Percentiles rank a stretch among this genome's conserved stretches.
Evolutionary conservation across 2,888 invertebrate species (phyloP).

Genomic region (Venusia cambrica): DNA sequence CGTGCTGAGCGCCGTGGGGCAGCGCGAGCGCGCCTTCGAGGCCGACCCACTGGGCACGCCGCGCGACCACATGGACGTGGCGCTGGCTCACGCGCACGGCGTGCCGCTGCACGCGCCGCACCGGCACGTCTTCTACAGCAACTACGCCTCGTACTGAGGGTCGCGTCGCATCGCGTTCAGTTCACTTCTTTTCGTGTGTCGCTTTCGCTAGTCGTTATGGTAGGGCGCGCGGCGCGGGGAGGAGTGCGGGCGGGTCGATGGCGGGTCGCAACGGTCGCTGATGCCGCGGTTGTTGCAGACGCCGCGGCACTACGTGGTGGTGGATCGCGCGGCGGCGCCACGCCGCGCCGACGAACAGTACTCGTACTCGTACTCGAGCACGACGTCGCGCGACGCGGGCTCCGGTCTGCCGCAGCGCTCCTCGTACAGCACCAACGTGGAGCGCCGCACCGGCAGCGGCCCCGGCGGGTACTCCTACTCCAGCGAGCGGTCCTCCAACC

Average conservation of each 20-base stretch:
- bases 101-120: conserved; percentile 70
- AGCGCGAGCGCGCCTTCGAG: conserved; percentile 80
- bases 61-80: conserved; percentile 84
- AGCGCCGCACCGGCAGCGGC: conserved; percentile 85
- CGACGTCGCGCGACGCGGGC: conserved; percentile 77
- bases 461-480: conserved; percentile 89
- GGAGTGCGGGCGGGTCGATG: conserved; percentile 50
- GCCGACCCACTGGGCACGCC: conserved; percentile 81
- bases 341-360: conserved; percentile 90
- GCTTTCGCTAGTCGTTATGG: conserved; percentile 66
- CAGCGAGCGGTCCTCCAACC: conserved; percentile 86
- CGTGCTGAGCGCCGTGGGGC: conserved; percentile 81
- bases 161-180: no score
- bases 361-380: conserved; percentile 90
- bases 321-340: conserved; percentile 86
- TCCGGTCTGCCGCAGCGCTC: conserved; percentile 80
- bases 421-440: conserved; percentile 84
- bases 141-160: conserved; percentile 73
- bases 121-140: conserved; percentile 78
- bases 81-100: conserved; percentile 83
- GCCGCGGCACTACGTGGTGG: conserved; percentile 93
- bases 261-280: conserved; percentile 48
- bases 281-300: conserved; percentile 86
- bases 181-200: conserved; percentile 57
- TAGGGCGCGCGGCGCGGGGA: conserved; percentile 55